A percentile compares a stretch with the other conserved stretches of the same genome.
Evolutionary conservation across 2,113 vertebrate genomes (phyloP).

Genomic region (Hippopotamus amphibius): DNA sequence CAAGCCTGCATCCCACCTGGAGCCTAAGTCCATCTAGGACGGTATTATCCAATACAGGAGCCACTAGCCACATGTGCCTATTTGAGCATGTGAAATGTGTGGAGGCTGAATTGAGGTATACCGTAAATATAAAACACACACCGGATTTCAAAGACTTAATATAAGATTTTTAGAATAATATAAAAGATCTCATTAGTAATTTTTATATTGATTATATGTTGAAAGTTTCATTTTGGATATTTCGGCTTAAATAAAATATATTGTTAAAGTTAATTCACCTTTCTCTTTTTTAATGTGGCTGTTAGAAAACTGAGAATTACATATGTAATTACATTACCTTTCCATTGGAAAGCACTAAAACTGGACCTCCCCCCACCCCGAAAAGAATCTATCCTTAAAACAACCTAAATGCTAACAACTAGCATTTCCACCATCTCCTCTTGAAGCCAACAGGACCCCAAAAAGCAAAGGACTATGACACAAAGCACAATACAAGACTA

Average conservation of each 20-base stretch:
- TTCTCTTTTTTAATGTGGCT: background rate
- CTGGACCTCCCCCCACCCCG: background rate
- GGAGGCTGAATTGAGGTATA: background rate
- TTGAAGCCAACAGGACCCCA: background rate
- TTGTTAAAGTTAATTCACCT: conserved; percentile 23
- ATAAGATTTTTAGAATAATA: conserved; percentile 26
- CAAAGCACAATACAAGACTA: background rate
- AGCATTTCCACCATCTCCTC: background rate
- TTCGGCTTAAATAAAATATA: conserved; percentile 31
- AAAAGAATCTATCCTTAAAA: conserved; percentile 44
- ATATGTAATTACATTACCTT: conserved; percentile 23
- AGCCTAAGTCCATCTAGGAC: background rate
- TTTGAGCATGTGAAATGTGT: background rate
- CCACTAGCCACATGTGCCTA: background rate
- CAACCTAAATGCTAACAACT: background rate
- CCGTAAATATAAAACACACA: background rate
- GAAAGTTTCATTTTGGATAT: background rate
- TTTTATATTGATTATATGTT: conserved; percentile 36
- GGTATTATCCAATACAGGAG: background rate
- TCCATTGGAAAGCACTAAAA: conserved; percentile 19
- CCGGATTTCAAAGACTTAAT: background rate
- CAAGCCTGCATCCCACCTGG: background rate
- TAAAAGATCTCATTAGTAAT: conserved; percentile 12
- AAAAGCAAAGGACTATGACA: background rate
- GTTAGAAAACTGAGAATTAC: conserved; percentile 30